Evolutionary conservation across 1,140 invertebrate species (phyloP).

Genomic region (Heterodera carotae): DNA sequence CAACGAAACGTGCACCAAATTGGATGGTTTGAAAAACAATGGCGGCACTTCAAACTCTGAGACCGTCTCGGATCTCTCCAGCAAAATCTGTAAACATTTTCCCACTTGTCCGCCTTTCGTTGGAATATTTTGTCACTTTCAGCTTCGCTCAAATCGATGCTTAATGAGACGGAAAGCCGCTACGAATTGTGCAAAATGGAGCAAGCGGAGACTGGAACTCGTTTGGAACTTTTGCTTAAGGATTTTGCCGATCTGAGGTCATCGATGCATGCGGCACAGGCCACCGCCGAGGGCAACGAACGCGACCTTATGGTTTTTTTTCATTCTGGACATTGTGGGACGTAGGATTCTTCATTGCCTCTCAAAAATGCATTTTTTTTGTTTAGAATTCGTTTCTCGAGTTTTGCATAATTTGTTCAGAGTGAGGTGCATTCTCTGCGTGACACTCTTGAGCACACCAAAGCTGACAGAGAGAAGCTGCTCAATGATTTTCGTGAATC

Average conservation of each 20-base stretch:
- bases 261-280: conserved; percentile 13
- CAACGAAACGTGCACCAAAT: conserved; percentile 30
- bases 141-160: conserved; percentile 36
- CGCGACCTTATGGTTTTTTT: conserved; percentile 21
- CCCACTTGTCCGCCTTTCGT: neutral
- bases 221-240: conserved; percentile 30
- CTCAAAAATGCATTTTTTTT: no score
- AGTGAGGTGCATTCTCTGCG: conserved; percentile 34
- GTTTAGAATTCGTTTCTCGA: no score
- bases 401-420: neutral
- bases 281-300: conserved; percentile 23
- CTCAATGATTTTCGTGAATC: conserved; percentile 30
- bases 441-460: conserved; percentile 21
- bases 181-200: conserved; percentile 39
- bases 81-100: conserved; percentile 28
- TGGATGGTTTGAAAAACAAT: conserved; percentile 20
- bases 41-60: neutral
- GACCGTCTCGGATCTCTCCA: conserved; percentile 23
- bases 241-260: conserved; percentile 32
- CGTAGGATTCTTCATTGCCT: no score
- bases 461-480: conserved; percentile 30
- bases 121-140: neutral
- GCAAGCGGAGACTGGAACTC: conserved; percentile 30
- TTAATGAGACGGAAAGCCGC: conserved; percentile 38
- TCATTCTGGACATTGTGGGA: no score